Conservation (phyloP, 1,140 invertebrate genomes). For the Aradophagus sp. region DNA sequence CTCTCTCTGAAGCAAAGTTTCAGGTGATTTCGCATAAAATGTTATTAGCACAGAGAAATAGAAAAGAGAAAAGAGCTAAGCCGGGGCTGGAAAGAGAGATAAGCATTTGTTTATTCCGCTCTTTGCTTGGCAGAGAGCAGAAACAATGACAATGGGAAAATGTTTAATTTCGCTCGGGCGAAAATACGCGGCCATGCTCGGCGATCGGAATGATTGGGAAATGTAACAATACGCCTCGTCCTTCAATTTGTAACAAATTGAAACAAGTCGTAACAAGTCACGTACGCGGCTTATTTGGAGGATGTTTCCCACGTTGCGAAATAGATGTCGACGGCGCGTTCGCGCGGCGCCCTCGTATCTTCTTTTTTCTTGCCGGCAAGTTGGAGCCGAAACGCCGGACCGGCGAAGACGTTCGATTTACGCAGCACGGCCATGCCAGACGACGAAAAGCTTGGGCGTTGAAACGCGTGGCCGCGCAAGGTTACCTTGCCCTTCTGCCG, state of each 20-base stretch:
- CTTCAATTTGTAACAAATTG: conserved; percentile 39
- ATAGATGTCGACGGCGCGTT: conserved; percentile 25
- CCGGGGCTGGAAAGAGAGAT: no score
- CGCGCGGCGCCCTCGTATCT: no score
- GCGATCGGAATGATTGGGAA: conserved; percentile 30
- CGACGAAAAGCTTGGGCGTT: no score
- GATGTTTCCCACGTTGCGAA: conserved; percentile 44
- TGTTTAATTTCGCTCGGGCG: no score
- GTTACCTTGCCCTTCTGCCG: no score
- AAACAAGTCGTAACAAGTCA: conserved; percentile 37
- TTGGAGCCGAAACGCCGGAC: conserved; percentile 29
- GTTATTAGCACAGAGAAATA: conserved; percentile 17
- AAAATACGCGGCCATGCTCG: no score
- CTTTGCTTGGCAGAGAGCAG: no score
- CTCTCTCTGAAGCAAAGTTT: conserved; percentile 17
- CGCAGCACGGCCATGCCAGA: no score
- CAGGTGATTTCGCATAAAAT: conserved; percentile 27
- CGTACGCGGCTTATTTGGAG: conserved; percentile 44
- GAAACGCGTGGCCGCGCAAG: no score
- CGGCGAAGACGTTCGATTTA: conserved; percentile 44
- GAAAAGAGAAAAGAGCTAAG: no score
- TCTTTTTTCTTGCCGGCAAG: conserved; percentile 35
- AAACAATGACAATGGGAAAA: no score
- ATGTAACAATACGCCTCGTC: conserved; percentile 5
- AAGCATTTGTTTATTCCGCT: no score